Evolutionary conservation across 2,113 vertebrate species (phyloP).

Genomic region (Spea bombifrons): DNA sequence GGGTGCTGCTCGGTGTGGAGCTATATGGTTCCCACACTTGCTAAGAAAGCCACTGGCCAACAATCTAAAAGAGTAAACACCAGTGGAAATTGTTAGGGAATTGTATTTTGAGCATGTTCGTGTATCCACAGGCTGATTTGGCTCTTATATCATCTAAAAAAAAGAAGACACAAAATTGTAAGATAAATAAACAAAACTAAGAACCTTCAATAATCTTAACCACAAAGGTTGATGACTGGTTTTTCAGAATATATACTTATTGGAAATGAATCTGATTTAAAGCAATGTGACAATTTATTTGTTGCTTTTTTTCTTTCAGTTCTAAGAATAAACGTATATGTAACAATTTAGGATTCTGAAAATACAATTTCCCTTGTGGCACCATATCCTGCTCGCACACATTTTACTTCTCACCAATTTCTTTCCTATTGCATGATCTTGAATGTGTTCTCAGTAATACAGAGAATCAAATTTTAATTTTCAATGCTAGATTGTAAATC

Average conservation of each 20-base stretch:
- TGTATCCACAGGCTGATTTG: too few species aligned
- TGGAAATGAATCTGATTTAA: not conserved
- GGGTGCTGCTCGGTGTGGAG: too few species aligned
- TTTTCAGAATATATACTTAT: not conserved
- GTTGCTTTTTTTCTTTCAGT: not conserved
- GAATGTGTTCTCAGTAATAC: conserved; percentile 3
- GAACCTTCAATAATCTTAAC: not conserved
- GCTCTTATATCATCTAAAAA: too few species aligned
- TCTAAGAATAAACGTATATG: not conserved
- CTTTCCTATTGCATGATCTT: not conserved
- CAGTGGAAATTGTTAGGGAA: too few species aligned
- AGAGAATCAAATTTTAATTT: conserved; percentile 1
- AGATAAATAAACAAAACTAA: not conserved
- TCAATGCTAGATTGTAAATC: conserved; percentile 1
- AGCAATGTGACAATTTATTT: conserved; percentile 2
- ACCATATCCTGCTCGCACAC: not conserved
- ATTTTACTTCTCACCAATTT: conserved; percentile 4
- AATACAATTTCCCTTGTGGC: not conserved
- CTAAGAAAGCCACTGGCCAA: too few species aligned
- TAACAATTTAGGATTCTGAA: not conserved
- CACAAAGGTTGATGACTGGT: not conserved
- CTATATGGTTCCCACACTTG: too few species aligned
- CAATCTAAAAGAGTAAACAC: too few species aligned
- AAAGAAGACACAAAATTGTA: not conserved
- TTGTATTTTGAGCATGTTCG: too few species aligned